Conservation (phyloP, 1,140 invertebrate species). For the Propsilocerus akamusi region DNA sequence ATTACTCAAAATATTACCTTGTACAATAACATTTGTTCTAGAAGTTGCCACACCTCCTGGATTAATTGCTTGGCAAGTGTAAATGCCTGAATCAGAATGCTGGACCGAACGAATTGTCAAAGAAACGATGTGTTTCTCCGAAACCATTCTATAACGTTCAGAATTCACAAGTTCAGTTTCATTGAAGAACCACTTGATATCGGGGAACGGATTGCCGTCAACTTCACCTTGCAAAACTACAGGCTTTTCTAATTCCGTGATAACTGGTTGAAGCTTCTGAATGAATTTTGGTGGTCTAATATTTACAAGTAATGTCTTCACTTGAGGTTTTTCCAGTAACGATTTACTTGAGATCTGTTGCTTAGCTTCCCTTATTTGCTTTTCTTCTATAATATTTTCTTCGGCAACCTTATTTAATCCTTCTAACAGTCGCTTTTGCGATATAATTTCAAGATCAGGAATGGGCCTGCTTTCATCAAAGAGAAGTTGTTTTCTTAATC, state of each 20-base stretch:
- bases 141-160: conserved; percentile 43
- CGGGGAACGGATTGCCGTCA: conserved; percentile 47
- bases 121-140: conserved; percentile 41
- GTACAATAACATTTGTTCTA: conserved; percentile 48
- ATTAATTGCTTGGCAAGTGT: conserved; percentile 63
- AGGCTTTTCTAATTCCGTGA: conserved; percentile 36
- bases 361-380: conserved; percentile 18
- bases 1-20: conserved; percentile 34
- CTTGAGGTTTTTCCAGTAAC: conserved; percentile 11
- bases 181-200: conserved; percentile 79
- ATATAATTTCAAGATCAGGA: conserved; percentile 32
- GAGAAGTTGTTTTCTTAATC: conserved; percentile 20
- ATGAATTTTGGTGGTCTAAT: conserved; percentile 48
- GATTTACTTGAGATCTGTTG: conserved; percentile 14
- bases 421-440: conserved; percentile 25
- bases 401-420: conserved; percentile 27
- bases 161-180: conserved; percentile 52
- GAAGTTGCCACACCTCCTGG: conserved; percentile 55
- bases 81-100: conserved; percentile 63
- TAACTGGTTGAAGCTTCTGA: conserved; percentile 44
- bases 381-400: conserved; percentile 26
- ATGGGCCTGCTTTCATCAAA: conserved; percentile 29
- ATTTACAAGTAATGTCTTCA: conserved; percentile 31
- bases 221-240: conserved; percentile 45
- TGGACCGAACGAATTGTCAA: conserved; percentile 48